phyloP scores from a whole-genome alignment of 2,113 vertebrate genomes.

The Dendropsophus ebraccatus region DNA sequence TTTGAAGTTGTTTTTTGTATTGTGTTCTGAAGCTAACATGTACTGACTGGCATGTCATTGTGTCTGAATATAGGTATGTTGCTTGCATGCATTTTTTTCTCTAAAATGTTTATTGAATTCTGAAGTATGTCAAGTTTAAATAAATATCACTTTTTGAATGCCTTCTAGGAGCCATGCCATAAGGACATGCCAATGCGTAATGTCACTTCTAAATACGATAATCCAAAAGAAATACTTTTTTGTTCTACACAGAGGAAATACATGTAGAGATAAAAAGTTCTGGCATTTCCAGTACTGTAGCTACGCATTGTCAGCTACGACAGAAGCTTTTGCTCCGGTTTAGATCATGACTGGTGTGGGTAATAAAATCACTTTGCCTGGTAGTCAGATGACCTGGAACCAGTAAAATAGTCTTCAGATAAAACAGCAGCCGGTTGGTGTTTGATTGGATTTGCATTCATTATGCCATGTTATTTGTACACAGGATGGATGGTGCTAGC shows the following conservation, averaged over 20 bases:
- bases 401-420: slow-evolving; percentile 30
- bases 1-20: too few species aligned
- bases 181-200: neutral
- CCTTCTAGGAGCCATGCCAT: neutral
- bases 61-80: too few species aligned
- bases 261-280: neutral
- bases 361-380: slow-evolving; percentile 25
- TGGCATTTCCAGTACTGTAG: neutral
- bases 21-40: too few species aligned
- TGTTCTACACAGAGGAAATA: neutral
- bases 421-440: slow-evolving; percentile 34
- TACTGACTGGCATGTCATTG: too few species aligned
- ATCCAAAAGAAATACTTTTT: neutral
- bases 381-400: slow-evolving; percentile 53
- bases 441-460: slow-evolving; percentile 56
- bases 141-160: neutral
- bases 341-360: neutral
- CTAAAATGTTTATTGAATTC: too few species aligned
- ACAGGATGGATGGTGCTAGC: slow-evolving; percentile 40
- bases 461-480: slow-evolving; percentile 50
- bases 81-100: too few species aligned
- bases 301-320: neutral
- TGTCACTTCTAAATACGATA: neutral
- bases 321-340: neutral
- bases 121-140: too few species aligned